phyloP scores from a whole-genome alignment of 2,113 vertebrate species.

The Psilopogon haemacephalus region DNA sequence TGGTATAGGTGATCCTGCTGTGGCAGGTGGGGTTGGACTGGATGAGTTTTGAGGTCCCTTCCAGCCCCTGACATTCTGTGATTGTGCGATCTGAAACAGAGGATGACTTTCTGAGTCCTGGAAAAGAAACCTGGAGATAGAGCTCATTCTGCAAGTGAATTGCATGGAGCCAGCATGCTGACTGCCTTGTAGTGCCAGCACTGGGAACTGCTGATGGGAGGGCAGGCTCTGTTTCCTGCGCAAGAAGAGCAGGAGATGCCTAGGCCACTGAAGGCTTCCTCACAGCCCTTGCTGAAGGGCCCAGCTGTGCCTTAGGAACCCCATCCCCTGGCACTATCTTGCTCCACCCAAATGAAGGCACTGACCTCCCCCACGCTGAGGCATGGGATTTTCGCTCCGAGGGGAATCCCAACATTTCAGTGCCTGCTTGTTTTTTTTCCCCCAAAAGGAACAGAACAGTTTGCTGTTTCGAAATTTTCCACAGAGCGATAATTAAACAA shows the following conservation, averaged over 20 bases:
- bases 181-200: neutral
- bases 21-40: no score
- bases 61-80: neutral
- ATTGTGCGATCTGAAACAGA: neutral
- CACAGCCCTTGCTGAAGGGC: fast-evolving
- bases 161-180: neutral
- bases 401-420: constrained; percentile 8
- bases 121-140: neutral
- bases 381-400: neutral
- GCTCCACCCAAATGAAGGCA: neutral
- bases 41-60: no score
- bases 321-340: neutral
- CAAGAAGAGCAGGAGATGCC: neutral
- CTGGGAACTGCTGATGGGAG: neutral
- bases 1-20: no score
- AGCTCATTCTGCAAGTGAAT: fast-evolving
- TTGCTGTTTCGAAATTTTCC: constrained; percentile 33
- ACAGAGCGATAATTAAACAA: constrained; percentile 16
- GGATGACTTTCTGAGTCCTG: neutral
- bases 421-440: constrained; percentile 27
- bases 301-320: neutral
- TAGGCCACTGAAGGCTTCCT: neutral
- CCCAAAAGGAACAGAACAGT: neutral
- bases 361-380: neutral
- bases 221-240: neutral